Evolutionary conservation across 1,140 invertebrate species (phyloP), one percentile per base, ranked within the genome.

Genomic region (Ladona fulva): DNA sequence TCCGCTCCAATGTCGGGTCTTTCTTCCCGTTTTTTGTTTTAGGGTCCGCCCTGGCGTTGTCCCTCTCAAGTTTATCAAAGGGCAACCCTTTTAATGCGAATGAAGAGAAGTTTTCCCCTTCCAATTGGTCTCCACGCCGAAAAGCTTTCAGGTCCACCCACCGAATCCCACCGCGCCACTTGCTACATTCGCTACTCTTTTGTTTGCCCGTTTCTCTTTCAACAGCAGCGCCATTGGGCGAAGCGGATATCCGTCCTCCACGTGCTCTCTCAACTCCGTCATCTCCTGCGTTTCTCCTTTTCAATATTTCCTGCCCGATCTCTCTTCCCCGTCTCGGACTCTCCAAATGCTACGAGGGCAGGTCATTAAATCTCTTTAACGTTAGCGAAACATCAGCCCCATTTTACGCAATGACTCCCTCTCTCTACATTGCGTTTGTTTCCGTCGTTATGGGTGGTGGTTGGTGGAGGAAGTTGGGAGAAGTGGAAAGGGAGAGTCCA

Each of bases 281-380:
- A 22, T 66, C 3, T 22, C 52, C 44, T 52, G 10, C 44, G 44
- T 19, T 11, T 66, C 16, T 22, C 52, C 52, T 66, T 12, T 22
- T 19, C 52, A 66, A 66, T 22, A 16, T 12, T 66, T 66, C 52
- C 52, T 16, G 52, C n/a, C 52, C n/a, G n/a, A n/a, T n/a, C n/a
- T 6, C n/a, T 66, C 52, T 22, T 66, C 52, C 14, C 52, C 12
- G 5, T 66, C 16, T 66, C n/a, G 52, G 52, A 66, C 52, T 66
- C 52, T 66, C 52, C 5, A 66, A 22, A 16, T 22, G 52, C n/a
- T 66, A 66, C 52, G 52, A 66, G 14, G 52, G 52, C 52, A 22
- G 52, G 14, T 66, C 52, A 66, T 66, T 66, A 66, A 66, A 66
- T 66, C 52, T 66, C 52, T 66, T 52, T 52, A 52, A 52, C 44